phyloP scores from a whole-genome alignment of 2,888 invertebrate species.

The Zhengitettix transpicula region DNA sequence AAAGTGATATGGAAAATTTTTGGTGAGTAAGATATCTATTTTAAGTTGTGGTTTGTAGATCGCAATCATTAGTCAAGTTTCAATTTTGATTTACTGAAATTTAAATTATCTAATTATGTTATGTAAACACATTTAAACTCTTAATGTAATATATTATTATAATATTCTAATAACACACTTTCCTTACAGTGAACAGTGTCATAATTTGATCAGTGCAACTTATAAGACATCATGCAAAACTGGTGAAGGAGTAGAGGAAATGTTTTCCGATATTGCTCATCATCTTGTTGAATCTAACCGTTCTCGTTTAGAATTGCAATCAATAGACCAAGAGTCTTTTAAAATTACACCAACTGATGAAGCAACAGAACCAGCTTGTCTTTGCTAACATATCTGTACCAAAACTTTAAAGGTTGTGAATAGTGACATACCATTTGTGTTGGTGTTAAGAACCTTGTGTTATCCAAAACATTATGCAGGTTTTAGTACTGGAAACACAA shows the following conservation, averaged over 20 bases:
- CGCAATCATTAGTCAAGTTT: no score
- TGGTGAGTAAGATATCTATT: conserved; percentile 34
- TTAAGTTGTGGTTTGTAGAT: not conserved
- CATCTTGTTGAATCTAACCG: conserved; percentile 65
- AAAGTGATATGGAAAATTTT: conserved; percentile 77
- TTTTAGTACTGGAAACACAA: no score
- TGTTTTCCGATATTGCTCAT: conserved; percentile 77
- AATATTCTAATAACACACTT: not conserved
- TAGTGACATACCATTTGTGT: no score
- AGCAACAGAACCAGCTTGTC: conserved; percentile 19
- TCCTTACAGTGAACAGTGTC: conserved; percentile 67
- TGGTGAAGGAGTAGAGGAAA: conserved; percentile 69
- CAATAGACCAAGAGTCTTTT: conserved; percentile 36
- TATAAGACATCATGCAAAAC: conserved; percentile 84
- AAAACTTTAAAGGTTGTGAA: no score
- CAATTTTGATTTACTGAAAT: not conserved
- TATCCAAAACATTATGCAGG: no score
- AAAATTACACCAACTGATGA: conserved; percentile 19
- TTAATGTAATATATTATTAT: not conserved
- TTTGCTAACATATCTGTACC: conserved; percentile 15
- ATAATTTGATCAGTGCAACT: conserved; percentile 71
- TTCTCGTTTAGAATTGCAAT: conserved; percentile 66
- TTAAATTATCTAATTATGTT: not conserved
- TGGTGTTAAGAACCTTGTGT: no score
- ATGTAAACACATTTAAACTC: no score